phyloP scores from a whole-genome alignment of 2,797 vertebrate species.

The Allochrocebus solatus region DNA sequence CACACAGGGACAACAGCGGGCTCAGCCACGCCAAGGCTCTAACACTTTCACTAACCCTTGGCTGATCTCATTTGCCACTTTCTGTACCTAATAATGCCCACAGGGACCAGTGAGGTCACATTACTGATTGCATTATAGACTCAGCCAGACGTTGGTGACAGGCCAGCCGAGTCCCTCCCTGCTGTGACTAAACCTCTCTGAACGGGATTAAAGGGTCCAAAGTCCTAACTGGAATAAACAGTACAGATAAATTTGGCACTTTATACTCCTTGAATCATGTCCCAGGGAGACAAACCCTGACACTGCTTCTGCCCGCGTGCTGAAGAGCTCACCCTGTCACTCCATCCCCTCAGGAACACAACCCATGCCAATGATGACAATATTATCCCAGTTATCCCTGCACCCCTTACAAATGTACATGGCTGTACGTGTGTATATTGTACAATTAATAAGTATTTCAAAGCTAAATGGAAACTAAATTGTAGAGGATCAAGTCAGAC shows the following conservation, averaged over 20 bases:
- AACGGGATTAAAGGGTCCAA: background rate
- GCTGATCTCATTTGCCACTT: background rate
- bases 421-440: background rate
- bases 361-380: fast-evolving
- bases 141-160: background rate
- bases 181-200: background rate
- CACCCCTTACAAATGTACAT: background rate
- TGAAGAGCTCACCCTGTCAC: background rate
- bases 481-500: background rate
- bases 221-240: background rate
- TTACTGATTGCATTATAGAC: background rate
- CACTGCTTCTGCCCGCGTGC: fast-evolving
- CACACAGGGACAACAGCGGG: fast-evolving
- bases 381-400: fast-evolving
- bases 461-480: background rate
- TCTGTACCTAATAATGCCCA: fast-evolving
- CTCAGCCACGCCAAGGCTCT: background rate
- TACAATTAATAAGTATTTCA: background rate
- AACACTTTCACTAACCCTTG: background rate
- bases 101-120: background rate
- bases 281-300: background rate
- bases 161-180: too few relatives aligned
- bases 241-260: fast-evolving
- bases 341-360: fast-evolving
- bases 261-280: background rate